phyloP scores from a whole-genome alignment of 2,888 invertebrate genomes.

The Acanthopleura granulata region DNA sequence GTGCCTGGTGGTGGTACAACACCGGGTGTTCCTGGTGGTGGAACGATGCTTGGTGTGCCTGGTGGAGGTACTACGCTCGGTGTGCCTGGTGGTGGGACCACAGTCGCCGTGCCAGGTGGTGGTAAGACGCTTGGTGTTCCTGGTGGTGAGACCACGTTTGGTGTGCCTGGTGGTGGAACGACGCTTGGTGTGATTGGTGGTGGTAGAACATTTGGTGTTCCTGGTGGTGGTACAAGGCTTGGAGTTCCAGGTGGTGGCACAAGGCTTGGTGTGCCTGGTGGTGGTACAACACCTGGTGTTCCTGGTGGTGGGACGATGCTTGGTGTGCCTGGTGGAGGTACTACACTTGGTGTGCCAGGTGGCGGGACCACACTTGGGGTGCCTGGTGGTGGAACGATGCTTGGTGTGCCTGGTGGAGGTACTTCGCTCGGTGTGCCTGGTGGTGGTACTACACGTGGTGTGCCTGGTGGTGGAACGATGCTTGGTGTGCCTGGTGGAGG shows the following conservation, averaged over 20 bases:
- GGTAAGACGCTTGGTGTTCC: background rate
- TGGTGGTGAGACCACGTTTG: background rate
- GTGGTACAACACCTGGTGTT: background rate
- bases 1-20: background rate
- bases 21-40: background rate
- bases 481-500: background rate
- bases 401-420: slow-evolving; percentile 1
- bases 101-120: background rate
- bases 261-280: background rate
- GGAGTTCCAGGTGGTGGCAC: background rate
- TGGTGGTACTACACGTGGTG: background rate
- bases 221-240: slow-evolving; percentile 6
- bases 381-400: background rate
- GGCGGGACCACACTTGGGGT: background rate
- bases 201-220: background rate
- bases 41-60: background rate
- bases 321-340: background rate
- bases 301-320: background rate
- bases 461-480: background rate
- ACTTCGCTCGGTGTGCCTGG: background rate
- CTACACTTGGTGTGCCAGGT: background rate
- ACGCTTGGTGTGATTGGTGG: background rate
- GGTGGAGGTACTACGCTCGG: background rate
- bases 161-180: background rate
- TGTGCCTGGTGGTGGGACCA: background rate